A percentile compares a stretch with the other conserved stretches of the same genome.
These are phyloP conservation scores for Pardosa pseudoannulata DNA, from an alignment of 2,888 invertebrate species.

Conservation along the genomic window DNA sequence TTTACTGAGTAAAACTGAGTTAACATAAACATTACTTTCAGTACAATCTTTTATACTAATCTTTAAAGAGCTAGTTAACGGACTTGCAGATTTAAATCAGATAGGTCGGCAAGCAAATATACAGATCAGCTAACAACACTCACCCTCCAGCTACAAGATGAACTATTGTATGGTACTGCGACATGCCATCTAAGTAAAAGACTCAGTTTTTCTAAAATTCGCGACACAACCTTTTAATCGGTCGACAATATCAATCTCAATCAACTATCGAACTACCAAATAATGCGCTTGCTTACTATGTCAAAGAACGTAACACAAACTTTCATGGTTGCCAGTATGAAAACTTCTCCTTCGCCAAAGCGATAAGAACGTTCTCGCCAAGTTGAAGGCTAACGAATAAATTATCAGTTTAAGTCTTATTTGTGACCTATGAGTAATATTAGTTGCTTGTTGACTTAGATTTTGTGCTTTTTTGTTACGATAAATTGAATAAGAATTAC, in stretches of 20 bases:
- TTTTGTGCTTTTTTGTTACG: no score
- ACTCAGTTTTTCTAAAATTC: neutral
- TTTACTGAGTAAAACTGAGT: no score
- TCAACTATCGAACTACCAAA: conserved; percentile 25
- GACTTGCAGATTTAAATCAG: no score
- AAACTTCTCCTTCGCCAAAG: conserved; percentile 51
- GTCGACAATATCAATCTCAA: neutral
- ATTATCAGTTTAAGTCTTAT: neutral
- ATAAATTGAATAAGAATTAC: no score
- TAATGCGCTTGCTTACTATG: conserved; percentile 38
- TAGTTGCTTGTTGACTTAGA: no score
- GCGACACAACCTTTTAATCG: neutral
- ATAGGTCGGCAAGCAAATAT: no score
- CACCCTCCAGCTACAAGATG: conserved; percentile 97
- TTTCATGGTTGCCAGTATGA: conserved; percentile 30
- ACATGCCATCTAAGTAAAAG: conserved; percentile 75
- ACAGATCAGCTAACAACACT: conserved; percentile 79
- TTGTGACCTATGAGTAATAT: no score
- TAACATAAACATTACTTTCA: no score
- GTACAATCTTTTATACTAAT: no score
- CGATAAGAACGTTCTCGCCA: conserved; percentile 15
- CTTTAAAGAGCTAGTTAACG: no score
- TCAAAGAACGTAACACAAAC: conserved; percentile 42
- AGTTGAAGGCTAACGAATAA: neutral
- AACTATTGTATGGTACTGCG: conserved; percentile 86